phyloP scores from a whole-genome alignment of 2,888 invertebrate species.

The Julus scandinavius region DNA sequence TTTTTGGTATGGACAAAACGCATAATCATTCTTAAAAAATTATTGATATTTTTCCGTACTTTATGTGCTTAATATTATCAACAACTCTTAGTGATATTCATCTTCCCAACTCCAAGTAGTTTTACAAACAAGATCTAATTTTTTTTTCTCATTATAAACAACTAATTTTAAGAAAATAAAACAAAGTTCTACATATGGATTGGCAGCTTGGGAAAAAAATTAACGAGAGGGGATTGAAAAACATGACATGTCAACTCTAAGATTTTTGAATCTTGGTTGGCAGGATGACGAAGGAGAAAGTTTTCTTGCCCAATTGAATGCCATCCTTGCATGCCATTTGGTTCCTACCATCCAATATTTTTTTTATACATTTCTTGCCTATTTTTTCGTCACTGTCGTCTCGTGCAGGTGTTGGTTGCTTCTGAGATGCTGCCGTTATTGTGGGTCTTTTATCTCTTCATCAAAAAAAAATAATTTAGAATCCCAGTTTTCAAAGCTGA shows the following conservation, averaged over 20 bases:
- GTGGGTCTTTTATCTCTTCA: background rate
- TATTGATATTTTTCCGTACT: too few species aligned
- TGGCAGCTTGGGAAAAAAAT: too few species aligned
- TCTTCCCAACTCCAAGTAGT: too few species aligned
- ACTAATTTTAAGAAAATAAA: too few species aligned
- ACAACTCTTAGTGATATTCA: too few species aligned
- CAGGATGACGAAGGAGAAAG: constrained; percentile 10
- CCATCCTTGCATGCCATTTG: background rate
- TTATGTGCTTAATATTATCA: too few species aligned
- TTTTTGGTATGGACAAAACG: too few species aligned
- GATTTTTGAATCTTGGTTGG: constrained; percentile 44
- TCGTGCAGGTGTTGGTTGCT: background rate
- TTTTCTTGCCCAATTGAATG: constrained; percentile 48
- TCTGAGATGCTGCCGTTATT: background rate
- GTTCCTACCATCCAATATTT: background rate
- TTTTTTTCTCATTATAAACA: too few species aligned
- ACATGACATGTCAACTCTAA: background rate
- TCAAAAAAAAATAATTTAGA: background rate
- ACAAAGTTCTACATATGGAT: too few species aligned
- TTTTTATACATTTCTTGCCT: background rate
- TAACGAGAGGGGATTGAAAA: background rate
- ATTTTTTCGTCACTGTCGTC: constrained; percentile 18
- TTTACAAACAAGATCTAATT: too few species aligned
- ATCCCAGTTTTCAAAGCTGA: background rate
- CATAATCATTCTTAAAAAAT: too few species aligned